Percentiles rank a stretch among this genome's conserved stretches.
These are phyloP conservation scores for Herminia tarsipennalis DNA, from an alignment of 2,888 invertebrate species.

Conservation along the genomic window DNA sequence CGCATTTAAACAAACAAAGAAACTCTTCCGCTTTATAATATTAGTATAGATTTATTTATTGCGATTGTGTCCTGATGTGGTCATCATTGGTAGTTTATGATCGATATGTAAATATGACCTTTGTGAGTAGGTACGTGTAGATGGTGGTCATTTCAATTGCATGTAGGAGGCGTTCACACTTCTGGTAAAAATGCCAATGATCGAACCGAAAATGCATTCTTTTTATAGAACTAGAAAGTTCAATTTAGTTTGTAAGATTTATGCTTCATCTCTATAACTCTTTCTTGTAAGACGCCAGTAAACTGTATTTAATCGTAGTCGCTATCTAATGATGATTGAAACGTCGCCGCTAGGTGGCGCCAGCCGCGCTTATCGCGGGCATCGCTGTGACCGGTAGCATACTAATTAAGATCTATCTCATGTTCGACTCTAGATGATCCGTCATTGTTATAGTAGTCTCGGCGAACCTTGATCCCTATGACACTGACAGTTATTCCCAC, in stretches of 20 bases:
- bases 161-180: no score
- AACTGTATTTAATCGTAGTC: conserved; percentile 53
- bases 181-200: no score
- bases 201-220: no score
- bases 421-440: conserved; percentile 20
- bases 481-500: no score
- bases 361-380: conserved; percentile 59
- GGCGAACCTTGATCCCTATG: no score
- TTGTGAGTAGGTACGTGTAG: conserved; percentile 4
- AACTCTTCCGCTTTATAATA: no score
- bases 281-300: conserved; percentile 27
- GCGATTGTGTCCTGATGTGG: neutral
- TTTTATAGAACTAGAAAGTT: no score
- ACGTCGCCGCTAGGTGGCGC: conserved; percentile 57
- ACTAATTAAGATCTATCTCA: conserved; percentile 60
- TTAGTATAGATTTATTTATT: no score
- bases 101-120: conserved; percentile 6
- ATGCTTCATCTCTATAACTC: conserved; percentile 27
- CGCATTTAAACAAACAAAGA: no score
- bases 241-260: conserved; percentile 28
- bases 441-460: conserved; percentile 4
- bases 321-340: conserved; percentile 63
- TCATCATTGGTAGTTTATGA: conserved; percentile 4
- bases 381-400: conserved; percentile 58
- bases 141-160: no score